phyloP scores from a whole-genome alignment of 1,140 invertebrate species.

The Mizuhopecten yessoensis region DNA sequence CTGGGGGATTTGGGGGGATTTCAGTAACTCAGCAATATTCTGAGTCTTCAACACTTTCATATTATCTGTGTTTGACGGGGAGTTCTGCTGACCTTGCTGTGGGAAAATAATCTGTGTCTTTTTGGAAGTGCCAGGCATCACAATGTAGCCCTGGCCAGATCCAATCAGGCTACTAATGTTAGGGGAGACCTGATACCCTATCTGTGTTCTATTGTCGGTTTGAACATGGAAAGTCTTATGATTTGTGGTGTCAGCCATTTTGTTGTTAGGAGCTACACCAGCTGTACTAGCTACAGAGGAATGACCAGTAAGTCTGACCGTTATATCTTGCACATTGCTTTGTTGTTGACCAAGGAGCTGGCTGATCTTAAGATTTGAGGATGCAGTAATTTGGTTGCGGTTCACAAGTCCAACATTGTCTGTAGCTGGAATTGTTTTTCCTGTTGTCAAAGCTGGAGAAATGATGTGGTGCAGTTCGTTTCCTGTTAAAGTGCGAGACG shows the following conservation, averaged over 20 bases:
- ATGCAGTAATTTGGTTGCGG: background rate
- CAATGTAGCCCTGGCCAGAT: background rate
- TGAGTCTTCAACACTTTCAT: slow-evolving; percentile 30
- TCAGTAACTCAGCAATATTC: background rate
- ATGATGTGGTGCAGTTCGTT: too few species aligned
- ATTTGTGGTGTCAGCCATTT: background rate
- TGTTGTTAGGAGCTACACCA: background rate
- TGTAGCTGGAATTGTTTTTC: slow-evolving; percentile 7
- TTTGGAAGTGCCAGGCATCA: slow-evolving; percentile 37
- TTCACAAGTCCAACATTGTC: background rate
- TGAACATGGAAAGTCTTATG: background rate
- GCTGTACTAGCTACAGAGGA: background rate
- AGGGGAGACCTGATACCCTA: background rate
- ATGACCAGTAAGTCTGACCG: background rate
- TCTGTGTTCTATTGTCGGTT: background rate
- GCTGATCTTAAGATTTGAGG: background rate
- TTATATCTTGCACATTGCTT: background rate
- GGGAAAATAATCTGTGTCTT: background rate
- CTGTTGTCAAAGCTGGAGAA: background rate
- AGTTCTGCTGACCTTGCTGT: slow-evolving; percentile 30
- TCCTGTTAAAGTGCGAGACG: too few species aligned
- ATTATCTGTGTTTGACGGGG: background rate
- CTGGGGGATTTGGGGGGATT: background rate
- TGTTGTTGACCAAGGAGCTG: slow-evolving; percentile 20
- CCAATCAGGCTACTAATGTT: background rate